Base-by-base conservation (phyloP, 2,113 vertebrate species). In the Menidia beryllina region DNA sequence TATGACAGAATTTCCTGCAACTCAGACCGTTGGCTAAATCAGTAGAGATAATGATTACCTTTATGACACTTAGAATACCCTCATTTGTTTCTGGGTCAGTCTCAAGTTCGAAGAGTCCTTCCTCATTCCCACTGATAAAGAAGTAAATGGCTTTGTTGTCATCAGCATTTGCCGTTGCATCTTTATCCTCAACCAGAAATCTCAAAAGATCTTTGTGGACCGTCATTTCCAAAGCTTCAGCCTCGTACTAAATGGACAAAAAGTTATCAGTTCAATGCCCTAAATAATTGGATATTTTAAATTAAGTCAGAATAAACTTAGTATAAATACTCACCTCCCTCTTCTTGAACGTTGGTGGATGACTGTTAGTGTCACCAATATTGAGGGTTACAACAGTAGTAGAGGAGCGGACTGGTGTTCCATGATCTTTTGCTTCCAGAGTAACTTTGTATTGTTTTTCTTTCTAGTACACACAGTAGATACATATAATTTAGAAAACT, bases 21-120 rank as follows among this genome's bases (percentile, higher is more conserved):
- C 30, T 39, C 57, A n/a, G 2, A 13, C 3, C 13, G 27, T 17
- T 50, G 14, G 61, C 43, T 38, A 0, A 48, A 36, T 19, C 3
- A 4, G 0, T 34, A 14, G 30, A 1, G 65, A 45, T 34, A 20
- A 19, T 8, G 43, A 5, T 66, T 92, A 95, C 95, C 95, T 96
- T 90, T 38, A 93, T 41, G 13, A 96, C 54, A 12, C 65, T 91
- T 34, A 96, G 47, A 51, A 96, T 68, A 1, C 95, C 96, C 21
- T 95, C 93, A 10, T 95, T 96, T 52, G 94, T 95, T 14, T 69
- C 13, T 0, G 90, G 91, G 79, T 98, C 94, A 0, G 94, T 94
- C 48, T 63, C 50, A 24, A 96, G 63, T 53, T 85, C 65, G 69
- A 93, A 96, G 54, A 86, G 84, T 1, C 12, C 60, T 0, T 88